phyloP scores from a whole-genome alignment of 1,140 invertebrate genomes.

The Drosophila bocki region DNA sequence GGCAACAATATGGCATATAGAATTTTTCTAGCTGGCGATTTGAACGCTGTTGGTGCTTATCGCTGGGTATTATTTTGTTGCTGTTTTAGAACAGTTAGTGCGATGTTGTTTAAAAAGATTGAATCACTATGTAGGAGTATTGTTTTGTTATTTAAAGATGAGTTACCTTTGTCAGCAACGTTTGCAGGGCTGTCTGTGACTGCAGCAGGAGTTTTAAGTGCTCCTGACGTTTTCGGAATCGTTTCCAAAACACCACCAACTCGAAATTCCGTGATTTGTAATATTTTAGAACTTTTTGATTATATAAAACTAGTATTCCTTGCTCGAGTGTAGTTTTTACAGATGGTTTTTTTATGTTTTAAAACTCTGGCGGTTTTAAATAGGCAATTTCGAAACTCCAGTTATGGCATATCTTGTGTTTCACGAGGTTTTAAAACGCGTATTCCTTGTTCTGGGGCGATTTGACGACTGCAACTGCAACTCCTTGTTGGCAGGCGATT shows the following conservation, averaged over 20 bases:
- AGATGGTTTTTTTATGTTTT: not conserved
- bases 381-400: not conserved
- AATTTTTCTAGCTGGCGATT: conserved; percentile 61
- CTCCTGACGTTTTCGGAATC: not conserved
- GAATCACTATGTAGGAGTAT: conserved; percentile 7
- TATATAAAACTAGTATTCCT: not conserved
- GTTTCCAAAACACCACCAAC: not conserved
- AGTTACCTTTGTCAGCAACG: conserved; percentile 2
- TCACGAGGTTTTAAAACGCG: not conserved
- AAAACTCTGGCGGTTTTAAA: not conserved
- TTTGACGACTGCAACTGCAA: not conserved
- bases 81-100: conserved; percentile 23
- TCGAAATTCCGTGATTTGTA: not conserved
- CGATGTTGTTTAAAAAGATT: conserved; percentile 25
- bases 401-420: not conserved
- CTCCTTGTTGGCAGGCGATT: conserved; percentile 14
- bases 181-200: not conserved
- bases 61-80: conserved; percentile 44
- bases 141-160: conserved; percentile 1
- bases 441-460: not conserved
- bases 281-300: not conserved
- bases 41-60: conserved; percentile 57
- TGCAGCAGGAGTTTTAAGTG: not conserved
- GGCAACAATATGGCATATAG: conserved; percentile 72
- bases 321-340: not conserved